Evolutionary conservation across 2,888 invertebrate genomes (phyloP), one percentile per base, ranked within the genome.

Genomic region (Oligia strigilis): DNA sequence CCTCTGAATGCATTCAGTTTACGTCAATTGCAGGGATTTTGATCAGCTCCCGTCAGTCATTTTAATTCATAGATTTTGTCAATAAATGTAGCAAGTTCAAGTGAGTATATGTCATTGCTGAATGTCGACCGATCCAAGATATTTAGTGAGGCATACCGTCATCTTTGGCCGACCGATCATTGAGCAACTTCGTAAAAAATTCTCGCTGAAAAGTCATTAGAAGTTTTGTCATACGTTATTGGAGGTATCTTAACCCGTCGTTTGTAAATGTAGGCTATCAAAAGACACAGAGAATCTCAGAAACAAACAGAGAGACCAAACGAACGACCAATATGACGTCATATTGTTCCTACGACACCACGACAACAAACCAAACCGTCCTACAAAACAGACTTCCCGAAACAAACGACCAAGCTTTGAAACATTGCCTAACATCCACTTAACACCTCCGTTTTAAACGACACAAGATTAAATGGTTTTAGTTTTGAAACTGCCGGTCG

Each of bases 311-410:
- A 72, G 6, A 60, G 19, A 72, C 62, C n/a, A 8, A 79, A 77
- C 72, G 36, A 81, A 66, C 72, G 43, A 77, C 65, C 46, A 60
- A 81, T 75, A 80, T 72, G 82, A 84, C 81, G 77, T 81, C 87
- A 81, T 75, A 80, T 72, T 70, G 58, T 40, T 14, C 23, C 6
- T 75, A 77, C n/a, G 29, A 67, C 36, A 49, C 43, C n/a, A 66
- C 43, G 6, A 77, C 70, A n/a, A 29, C 58, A 9, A 72, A 75
- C 46, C 55, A 2, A 67, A 40, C 13, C 19, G 6, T 13, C 29
- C 14, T 58, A 75, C 40, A 43, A 40, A 80, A 71, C 70, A 64
- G 46, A 70, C 40, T 36, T 52, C 13, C 23, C 14, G 23, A 77
- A 60, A 49, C 70, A 29, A 81, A 75, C 74, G 69, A 73, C n/a